Evolutionary conservation across 2,888 invertebrate genomes (phyloP), one percentile per base, ranked within the genome.

Genomic region (Lobophora halterata): DNA sequence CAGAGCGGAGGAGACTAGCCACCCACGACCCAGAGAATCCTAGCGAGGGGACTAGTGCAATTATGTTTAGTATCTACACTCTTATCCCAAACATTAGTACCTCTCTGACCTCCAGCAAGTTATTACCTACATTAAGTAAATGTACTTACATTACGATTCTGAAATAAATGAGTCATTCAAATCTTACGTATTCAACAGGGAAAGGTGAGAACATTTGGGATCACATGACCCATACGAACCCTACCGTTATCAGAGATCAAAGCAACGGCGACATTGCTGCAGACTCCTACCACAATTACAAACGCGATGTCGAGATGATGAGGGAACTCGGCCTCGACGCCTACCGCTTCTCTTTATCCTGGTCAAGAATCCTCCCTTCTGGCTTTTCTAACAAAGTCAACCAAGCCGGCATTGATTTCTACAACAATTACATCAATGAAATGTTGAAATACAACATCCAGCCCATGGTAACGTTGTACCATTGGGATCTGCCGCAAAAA

Each of bases 341-440:
- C 23, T 89, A 89, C 57, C 68, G 90, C 3, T 89, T 90, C 61
- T 90, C 90, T 1, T 57, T 90, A 7, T 86, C 91, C 6, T 93
- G 93, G 92, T 48, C 90, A 0, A 72, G 92, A 25, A 79, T 93
- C 14, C 65, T 92, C 8, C 91, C 92, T 0, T 83, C 79, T 21
- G 91, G 90, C n/a, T 68, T 80, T 10, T 39, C 78, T 1, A 77
- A 88, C 34, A 55, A 72, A 3, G 61, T 90, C 7, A 93, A 91
- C 61, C 65, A 85, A 54, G 81, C 81, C 1, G 93, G 91, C 2
- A 73, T 93, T 5, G 73, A 85, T 13, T 92, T 91, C 66, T 94
- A 93, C 69, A 90, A 91, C 48, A 79, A 88, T 45, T 71, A 92
- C 3, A 91, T 93, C 33, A 68, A 92, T 55, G 90, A 89, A 59